phyloP scores from a whole-genome alignment of 2,888 invertebrate species.

The Lasiommata megera region DNA sequence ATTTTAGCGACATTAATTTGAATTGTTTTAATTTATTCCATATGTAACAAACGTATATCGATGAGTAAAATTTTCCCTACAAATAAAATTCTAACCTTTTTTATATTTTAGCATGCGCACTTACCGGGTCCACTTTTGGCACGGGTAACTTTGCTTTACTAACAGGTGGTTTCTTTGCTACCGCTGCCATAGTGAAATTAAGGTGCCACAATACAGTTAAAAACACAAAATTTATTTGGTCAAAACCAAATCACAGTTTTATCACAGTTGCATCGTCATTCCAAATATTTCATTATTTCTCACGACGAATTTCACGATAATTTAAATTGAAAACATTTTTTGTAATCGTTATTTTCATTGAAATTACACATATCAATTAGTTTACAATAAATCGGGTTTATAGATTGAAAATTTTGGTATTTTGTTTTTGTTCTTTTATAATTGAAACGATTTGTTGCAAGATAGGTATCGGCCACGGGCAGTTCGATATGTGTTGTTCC shows the following conservation, averaged over 20 bases:
- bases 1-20: too few species aligned
- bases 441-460: not conserved
- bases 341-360: not conserved
- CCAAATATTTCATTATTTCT: slow-evolving; percentile 5
- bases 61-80: slow-evolving; percentile 14
- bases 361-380: slow-evolving; percentile 34
- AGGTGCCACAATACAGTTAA: slow-evolving; percentile 60
- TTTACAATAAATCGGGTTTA: slow-evolving; percentile 11
- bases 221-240: slow-evolving; percentile 34
- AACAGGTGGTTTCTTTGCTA: slow-evolving; percentile 56
- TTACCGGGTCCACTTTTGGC: slow-evolving; percentile 58
- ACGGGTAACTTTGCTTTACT: slow-evolving; percentile 33
- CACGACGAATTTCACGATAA: not conserved
- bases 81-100: not conserved
- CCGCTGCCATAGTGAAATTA: slow-evolving; percentile 63
- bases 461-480: slow-evolving; percentile 53
- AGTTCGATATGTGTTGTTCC: slow-evolving; percentile 70
- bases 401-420: not conserved
- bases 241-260: slow-evolving; percentile 37
- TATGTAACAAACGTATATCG: slow-evolving; percentile 23
- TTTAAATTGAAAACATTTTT: not conserved
- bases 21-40: too few species aligned
- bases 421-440: not conserved
- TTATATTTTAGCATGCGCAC: slow-evolving; percentile 39
- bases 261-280: slow-evolving; percentile 46